Evolutionary conservation across 2,797 vertebrate species (phyloP).

Genomic region (Helarctos malayanus): DNA sequence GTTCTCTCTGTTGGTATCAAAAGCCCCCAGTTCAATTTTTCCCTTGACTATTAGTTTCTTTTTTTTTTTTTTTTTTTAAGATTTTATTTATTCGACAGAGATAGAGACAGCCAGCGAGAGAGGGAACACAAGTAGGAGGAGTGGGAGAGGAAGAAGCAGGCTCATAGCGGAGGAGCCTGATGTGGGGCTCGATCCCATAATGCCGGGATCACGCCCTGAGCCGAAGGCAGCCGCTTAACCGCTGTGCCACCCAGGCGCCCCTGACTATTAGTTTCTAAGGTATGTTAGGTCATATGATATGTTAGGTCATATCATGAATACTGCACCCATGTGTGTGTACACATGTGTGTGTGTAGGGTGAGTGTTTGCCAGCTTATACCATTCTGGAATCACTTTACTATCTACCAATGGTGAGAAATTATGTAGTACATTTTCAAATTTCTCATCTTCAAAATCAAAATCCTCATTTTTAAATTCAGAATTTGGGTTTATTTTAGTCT

Average conservation of each 20-base stretch:
- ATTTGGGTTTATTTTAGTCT: neutral
- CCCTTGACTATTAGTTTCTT: neutral
- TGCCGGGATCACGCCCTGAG: no score
- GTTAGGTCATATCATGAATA: neutral
- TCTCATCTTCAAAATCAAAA: slow-evolving; percentile 35
- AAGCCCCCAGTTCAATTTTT: neutral
- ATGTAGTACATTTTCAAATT: neutral
- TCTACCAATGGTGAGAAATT: neutral
- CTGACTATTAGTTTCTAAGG: neutral
- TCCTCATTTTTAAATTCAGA: neutral
- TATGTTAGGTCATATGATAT: neutral
- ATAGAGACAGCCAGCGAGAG: no score
- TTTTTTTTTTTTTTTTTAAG: no score
- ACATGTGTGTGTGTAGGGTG: neutral
- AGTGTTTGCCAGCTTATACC: neutral
- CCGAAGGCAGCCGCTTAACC: no score
- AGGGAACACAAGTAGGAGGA: no score
- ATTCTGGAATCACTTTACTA: neutral
- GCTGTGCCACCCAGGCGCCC: no score
- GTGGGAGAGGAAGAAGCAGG: no score
- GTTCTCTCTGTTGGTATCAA: neutral
- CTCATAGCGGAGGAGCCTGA: no score
- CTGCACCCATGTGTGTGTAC: neutral
- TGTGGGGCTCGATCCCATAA: no score
- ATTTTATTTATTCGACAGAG: no score